Evolutionary conservation across 1,140 invertebrate genomes (phyloP), one percentile per base, ranked within the genome.

Genomic region (Antheraea pernyi): DNA sequence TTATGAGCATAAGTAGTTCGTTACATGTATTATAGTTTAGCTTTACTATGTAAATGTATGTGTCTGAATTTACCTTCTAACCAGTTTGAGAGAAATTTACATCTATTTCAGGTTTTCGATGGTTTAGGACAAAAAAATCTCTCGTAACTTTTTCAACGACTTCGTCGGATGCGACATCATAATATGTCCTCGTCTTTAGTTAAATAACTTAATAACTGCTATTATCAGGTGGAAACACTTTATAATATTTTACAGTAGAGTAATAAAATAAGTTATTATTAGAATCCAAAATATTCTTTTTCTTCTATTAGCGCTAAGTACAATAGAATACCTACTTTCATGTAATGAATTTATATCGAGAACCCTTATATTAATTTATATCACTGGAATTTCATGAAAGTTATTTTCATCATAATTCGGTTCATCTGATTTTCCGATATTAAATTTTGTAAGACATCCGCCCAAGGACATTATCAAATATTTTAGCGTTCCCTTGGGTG

Each of bases 1-100:
- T 30, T 30, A 30, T 71, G 71, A 69, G 68, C 68, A 63, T 74
- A 78, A 69, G 76, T 80, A 78, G 72, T 71, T 76, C 69, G 63
- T 68, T 74, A 77, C 59, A 70, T 62, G 19, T 63, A 64, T 69
- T 61, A n/a, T n/a, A 65, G 39, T 65, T 65, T 46, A 53, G 19
- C 64, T 48, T 53, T n/a, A 53, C 11, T 53, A 53, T 6, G 16
- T 53, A 30, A 30, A n/a, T 16, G 46, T 9, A 53, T 53, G 5
- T 16, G 11, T 16, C 46, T 30, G 4, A 30, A 30, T 30, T 9
- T 16, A 53, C 46, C 9, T 53, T 10, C 0, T 13, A 53, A 53
- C 10, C 13, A 53, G 46, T 16, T 10, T 16, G 16, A 53, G 46
- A 9, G 39, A 0, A 3, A 53, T 13, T 13, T 13, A 53, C 16